Conservation (phyloP, 2,888 invertebrate genomes). For the Colletes collaris region DNA sequence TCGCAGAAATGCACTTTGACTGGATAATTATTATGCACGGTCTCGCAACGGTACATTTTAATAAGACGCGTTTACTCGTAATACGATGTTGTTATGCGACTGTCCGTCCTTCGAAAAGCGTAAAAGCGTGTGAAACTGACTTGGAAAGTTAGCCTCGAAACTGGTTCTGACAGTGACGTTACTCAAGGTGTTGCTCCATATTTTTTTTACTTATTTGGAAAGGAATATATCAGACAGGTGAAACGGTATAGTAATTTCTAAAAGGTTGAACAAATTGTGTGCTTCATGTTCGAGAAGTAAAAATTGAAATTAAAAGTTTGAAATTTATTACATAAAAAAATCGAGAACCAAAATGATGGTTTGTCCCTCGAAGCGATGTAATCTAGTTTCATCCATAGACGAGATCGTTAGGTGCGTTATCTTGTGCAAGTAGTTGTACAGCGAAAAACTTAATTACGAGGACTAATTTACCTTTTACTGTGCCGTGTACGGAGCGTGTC, state of each 20-base stretch:
- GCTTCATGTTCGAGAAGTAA: too few species aligned
- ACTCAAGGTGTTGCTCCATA: not conserved
- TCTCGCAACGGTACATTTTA: slow-evolving; percentile 28
- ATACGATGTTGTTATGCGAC: not conserved
- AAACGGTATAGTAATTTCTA: too few species aligned
- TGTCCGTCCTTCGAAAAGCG: too few species aligned
- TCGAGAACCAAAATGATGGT: too few species aligned
- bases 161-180: slow-evolving; percentile 5
- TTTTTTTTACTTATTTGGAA: too few species aligned
- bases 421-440: too few species aligned
- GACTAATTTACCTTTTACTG: slow-evolving; percentile 78
- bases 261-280: too few species aligned
- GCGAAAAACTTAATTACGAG: slow-evolving; percentile 24
- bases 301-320: too few species aligned
- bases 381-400: too few species aligned
- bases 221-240: not conserved
- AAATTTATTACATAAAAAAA: too few species aligned
- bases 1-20: slow-evolving; percentile 1
- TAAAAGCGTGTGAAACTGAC: slow-evolving; percentile 1
- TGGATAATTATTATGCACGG: slow-evolving; percentile 26
- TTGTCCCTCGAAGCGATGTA: too few species aligned
- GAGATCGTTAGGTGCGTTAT: not conserved
- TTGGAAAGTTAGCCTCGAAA: not conserved
- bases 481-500: slow-evolving; percentile 79
- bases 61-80: slow-evolving; percentile 15